Evolutionary conservation across 2,113 vertebrate genomes (phyloP).

Genomic region (Chrysochloris asiatica): DNA sequence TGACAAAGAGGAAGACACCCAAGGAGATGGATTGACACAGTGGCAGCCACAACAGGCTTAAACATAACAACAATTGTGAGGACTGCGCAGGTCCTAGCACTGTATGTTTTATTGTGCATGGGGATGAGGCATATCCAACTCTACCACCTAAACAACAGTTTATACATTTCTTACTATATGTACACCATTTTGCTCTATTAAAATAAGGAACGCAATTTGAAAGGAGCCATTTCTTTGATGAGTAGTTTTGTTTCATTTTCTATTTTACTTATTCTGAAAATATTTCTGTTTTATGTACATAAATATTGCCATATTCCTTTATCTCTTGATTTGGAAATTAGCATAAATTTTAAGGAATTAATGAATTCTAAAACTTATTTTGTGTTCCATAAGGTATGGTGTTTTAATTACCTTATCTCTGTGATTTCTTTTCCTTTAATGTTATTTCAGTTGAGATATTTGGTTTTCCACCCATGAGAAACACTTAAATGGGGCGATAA

Average conservation of each 20-base stretch:
- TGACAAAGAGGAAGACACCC: too few relatives aligned
- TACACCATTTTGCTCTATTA: not conserved
- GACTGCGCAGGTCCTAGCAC: too few relatives aligned
- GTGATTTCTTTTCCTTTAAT: not conserved
- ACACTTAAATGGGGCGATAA: not conserved
- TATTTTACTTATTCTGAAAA: slow-evolving; percentile 6
- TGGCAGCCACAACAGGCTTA: too few relatives aligned
- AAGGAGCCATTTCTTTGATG: slow-evolving; percentile 6
- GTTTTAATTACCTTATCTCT: not conserved
- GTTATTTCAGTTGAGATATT: not conserved
- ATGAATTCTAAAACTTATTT: too few relatives aligned
- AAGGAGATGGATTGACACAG: too few relatives aligned
- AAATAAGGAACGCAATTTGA: not conserved
- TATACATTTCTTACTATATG: not conserved
- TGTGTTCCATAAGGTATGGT: not conserved
- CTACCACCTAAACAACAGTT: too few relatives aligned
- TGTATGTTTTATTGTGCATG: too few relatives aligned
- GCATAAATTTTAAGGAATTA: not conserved
- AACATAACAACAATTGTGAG: too few relatives aligned
- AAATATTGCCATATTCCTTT: not conserved
- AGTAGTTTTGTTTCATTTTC: slow-evolving; percentile 29
- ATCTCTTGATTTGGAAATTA: not conserved
- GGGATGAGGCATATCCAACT: too few relatives aligned
- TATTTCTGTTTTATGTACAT: not conserved
- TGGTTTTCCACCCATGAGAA: not conserved